Evolutionary conservation across 2,113 vertebrate genomes (phyloP).

Genomic region (Thymallus thymallus): DNA sequence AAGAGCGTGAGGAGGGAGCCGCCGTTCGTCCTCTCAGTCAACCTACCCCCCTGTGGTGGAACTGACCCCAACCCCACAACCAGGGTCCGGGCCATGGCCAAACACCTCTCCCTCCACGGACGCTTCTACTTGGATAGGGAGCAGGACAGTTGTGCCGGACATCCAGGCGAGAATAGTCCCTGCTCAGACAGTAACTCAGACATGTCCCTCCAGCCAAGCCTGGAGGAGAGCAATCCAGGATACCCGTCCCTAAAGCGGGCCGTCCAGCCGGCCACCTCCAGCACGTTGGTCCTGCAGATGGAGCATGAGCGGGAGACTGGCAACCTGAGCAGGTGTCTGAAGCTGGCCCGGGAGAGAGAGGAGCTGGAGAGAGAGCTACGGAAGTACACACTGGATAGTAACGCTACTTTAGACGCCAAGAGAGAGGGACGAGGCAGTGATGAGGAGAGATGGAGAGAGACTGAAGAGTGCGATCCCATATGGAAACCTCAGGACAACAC

Average conservation of each 20-base stretch:
- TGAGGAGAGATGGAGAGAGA: not conserved
- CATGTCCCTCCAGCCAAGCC: slow-evolving; percentile 1
- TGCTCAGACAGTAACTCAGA: slow-evolving; percentile 36
- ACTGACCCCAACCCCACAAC: slow-evolving; percentile 15
- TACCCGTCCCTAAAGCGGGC: slow-evolving; percentile 58
- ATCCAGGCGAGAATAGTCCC: slow-evolving; percentile 53
- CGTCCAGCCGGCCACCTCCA: slow-evolving; percentile 50
- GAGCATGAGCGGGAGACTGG: slow-evolving; percentile 74
- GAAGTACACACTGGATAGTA: slow-evolving; percentile 54
- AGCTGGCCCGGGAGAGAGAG: slow-evolving; percentile 73
- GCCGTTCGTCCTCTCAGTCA: slow-evolving; percentile 73
- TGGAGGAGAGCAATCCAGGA: slow-evolving; percentile 24
- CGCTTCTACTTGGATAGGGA: slow-evolving; percentile 28
- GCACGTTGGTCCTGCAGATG: slow-evolving; percentile 76
- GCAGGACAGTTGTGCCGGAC: slow-evolving; percentile 22
- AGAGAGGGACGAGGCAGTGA: slow-evolving; percentile 9
- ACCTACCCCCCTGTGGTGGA: slow-evolving; percentile 60
- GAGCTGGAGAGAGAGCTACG: slow-evolving; percentile 69
- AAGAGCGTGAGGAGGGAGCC: slow-evolving; percentile 46
- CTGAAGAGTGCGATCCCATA: slow-evolving; percentile 1
- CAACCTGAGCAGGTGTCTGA: slow-evolving; percentile 74
- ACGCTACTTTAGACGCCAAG: slow-evolving; percentile 18
- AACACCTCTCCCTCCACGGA: slow-evolving; percentile 27
- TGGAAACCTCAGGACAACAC: slow-evolving; percentile 53
- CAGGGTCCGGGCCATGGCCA: slow-evolving; percentile 13